phyloP scores from a whole-genome alignment of 2,888 invertebrate genomes.

The Dysmachus trigonus region DNA sequence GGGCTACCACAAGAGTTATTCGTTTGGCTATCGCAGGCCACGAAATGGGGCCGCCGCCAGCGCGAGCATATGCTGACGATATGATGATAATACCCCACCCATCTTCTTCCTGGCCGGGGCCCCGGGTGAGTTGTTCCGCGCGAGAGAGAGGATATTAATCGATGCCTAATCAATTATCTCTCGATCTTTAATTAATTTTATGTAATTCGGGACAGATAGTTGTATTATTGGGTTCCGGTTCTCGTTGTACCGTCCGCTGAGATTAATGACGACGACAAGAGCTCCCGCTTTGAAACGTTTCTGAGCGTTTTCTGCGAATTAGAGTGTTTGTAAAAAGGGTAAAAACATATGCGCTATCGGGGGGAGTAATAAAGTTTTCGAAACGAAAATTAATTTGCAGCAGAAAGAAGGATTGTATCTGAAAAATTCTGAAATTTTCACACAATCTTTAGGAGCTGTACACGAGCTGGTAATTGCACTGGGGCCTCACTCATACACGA shows the following conservation, averaged over 20 bases:
- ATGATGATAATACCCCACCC: slow-evolving; percentile 43
- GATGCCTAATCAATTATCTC: slow-evolving; percentile 65
- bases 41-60: slow-evolving; percentile 16
- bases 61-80: slow-evolving; percentile 34
- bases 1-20: slow-evolving; percentile 33
- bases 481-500: background rate
- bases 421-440: background rate
- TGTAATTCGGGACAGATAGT: slow-evolving; percentile 51
- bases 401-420: background rate
- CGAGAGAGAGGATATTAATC: slow-evolving; percentile 61
- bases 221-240: slow-evolving; percentile 40
- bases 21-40: slow-evolving; percentile 4
- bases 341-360: background rate
- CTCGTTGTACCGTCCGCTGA: slow-evolving; percentile 2
- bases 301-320: background rate
- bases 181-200: slow-evolving; percentile 65
- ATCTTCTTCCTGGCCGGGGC: slow-evolving; percentile 41
- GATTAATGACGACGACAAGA: slow-evolving; percentile 40
- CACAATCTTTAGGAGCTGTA: background rate
- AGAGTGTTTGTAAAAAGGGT: background rate
- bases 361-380: slow-evolving; percentile 2
- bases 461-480: background rate
- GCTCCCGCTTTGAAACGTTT: background rate
- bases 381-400: slow-evolving; percentile 24
- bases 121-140: slow-evolving; percentile 13